Conservation (phyloP, 1,140 invertebrate genomes). For the Drosophila parabipectinata region DNA sequence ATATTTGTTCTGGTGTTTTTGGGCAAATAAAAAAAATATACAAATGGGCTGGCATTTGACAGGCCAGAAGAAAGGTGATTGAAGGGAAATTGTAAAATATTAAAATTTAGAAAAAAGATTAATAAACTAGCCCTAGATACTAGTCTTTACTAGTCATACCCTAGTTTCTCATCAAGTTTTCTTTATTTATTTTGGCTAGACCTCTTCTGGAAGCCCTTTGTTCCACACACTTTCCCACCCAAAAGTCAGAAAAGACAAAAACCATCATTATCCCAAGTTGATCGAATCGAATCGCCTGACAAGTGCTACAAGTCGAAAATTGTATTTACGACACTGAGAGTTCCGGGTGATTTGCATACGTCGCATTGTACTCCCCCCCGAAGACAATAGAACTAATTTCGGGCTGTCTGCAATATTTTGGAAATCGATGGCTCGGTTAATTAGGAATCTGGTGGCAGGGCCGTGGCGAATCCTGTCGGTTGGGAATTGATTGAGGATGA, state of each 20-base stretch:
- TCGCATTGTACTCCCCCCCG: too few relatives aligned
- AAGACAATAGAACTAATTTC: not conserved
- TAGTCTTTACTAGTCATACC: too few relatives aligned
- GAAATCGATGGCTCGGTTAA: constrained; percentile 19
- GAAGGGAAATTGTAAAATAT: too few relatives aligned
- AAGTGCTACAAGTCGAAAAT: constrained; percentile 1
- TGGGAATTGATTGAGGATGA: constrained; percentile 18
- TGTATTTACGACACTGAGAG: not conserved
- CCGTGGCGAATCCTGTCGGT: constrained; percentile 21
- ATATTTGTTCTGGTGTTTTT: not conserved
- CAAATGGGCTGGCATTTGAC: not conserved
- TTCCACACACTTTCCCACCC: not conserved
- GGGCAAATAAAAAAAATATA: not conserved
- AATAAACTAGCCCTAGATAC: too few relatives aligned
- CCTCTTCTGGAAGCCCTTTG: too few relatives aligned
- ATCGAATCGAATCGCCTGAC: not conserved
- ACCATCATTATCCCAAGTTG: not conserved
- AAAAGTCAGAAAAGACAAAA: not conserved
- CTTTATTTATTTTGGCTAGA: too few relatives aligned
- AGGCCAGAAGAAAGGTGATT: too few relatives aligned
- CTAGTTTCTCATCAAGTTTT: too few relatives aligned
- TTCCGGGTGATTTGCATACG: not conserved
- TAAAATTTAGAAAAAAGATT: too few relatives aligned
- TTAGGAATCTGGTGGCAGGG: constrained; percentile 33
- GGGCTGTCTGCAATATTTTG: not conserved